phyloP scores from a whole-genome alignment of 2,888 invertebrate genomes.

The Melikaiella ostensackeni region DNA sequence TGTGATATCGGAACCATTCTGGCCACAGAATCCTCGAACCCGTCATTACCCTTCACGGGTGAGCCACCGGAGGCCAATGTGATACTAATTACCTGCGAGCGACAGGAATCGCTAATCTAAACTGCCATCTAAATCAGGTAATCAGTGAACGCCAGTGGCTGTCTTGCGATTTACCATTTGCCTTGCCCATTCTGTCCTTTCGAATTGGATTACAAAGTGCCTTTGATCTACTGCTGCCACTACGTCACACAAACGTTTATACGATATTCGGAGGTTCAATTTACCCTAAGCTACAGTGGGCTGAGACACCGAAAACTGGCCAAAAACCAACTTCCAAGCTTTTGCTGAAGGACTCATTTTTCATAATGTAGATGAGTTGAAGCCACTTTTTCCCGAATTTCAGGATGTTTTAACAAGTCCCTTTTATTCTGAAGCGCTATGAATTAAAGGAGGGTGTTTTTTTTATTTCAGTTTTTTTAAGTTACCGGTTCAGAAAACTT shows the following conservation, averaged over 20 bases:
- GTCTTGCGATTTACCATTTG: slow-evolving; percentile 43
- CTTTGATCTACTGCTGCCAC: slow-evolving; percentile 40
- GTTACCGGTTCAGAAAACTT: no score
- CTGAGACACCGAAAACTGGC: no score
- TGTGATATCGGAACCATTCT: slow-evolving; percentile 13
- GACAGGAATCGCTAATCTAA: slow-evolving; percentile 46
- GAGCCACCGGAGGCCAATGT: slow-evolving; percentile 47
- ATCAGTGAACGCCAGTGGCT: slow-evolving; percentile 49
- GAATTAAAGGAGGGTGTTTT: no score
- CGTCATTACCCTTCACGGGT: slow-evolving; percentile 56
- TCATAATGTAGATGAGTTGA: no score
- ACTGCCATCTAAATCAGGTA: slow-evolving; percentile 51
- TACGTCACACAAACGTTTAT: neutral
- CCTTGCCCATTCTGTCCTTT: slow-evolving; percentile 9
- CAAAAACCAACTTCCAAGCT: no score
- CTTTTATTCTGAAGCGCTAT: no score
- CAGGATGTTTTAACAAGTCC: no score
- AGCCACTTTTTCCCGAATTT: no score
- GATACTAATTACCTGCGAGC: slow-evolving; percentile 55
- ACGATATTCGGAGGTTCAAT: neutral
- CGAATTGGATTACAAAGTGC: slow-evolving; percentile 31
- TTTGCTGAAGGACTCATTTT: no score
- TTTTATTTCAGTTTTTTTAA: no score
- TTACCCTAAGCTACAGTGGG: no score
- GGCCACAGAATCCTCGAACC: slow-evolving; percentile 45